These are phyloP conservation scores for Archips crataeganus DNA, from an alignment of 2,888 invertebrate species.

Conservation along the genomic window DNA sequence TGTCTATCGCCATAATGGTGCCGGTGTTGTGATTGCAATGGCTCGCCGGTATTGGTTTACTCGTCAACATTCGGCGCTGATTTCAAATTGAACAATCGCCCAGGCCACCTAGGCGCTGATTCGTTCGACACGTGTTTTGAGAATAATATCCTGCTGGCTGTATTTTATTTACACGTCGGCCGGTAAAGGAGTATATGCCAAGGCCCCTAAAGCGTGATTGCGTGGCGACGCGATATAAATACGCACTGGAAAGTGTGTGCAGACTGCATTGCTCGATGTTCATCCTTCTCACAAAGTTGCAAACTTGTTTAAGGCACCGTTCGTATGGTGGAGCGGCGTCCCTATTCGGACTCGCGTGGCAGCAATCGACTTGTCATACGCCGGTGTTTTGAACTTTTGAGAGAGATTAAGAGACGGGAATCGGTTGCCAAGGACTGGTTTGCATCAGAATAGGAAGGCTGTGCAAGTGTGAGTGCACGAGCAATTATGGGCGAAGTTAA, in stretches of 20 bases:
- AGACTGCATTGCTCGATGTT: slow-evolving; percentile 43
- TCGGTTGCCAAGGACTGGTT: slow-evolving; percentile 3
- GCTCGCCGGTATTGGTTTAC: slow-evolving; percentile 19
- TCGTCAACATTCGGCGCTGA: slow-evolving; percentile 20
- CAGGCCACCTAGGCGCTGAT: slow-evolving; percentile 28
- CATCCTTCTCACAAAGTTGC: slow-evolving; percentile 48
- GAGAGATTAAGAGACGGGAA: slow-evolving; percentile 7
- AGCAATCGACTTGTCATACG: neutral
- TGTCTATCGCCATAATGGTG: slow-evolving; percentile 38
- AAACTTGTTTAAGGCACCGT: slow-evolving; percentile 65
- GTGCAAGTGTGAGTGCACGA: slow-evolving; percentile 35
- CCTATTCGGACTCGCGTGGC: slow-evolving; percentile 24
- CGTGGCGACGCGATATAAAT: slow-evolving; percentile 32
- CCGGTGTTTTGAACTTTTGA: neutral
- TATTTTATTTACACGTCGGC: neutral
- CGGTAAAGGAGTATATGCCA: slow-evolving; percentile 10
- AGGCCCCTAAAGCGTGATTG: slow-evolving; percentile 6
- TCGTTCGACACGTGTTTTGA: slow-evolving; percentile 8
- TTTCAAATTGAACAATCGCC: slow-evolving; percentile 19
- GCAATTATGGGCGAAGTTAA: slow-evolving; percentile 47
- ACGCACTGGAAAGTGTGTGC: slow-evolving; percentile 50
- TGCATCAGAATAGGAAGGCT: slow-evolving; percentile 10
- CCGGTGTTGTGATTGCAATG: slow-evolving; percentile 34
- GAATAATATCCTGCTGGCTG: slow-evolving; percentile 9
- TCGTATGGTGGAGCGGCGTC: slow-evolving; percentile 45